Conservation (phyloP, 2,797 vertebrate genomes). For the Hemitrygon akajei region DNA sequence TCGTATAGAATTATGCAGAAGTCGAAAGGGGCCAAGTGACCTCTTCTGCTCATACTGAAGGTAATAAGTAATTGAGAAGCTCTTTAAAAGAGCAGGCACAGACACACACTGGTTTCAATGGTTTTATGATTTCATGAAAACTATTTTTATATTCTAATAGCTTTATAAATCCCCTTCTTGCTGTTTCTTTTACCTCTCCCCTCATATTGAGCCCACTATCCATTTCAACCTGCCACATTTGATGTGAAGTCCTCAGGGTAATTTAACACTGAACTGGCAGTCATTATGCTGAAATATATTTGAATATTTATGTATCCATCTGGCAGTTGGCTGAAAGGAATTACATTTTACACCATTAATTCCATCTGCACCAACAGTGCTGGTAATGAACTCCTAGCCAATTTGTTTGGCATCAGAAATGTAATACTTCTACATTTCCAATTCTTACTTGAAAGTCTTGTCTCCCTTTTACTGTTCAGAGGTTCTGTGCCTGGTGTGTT, state of each 20-base stretch:
- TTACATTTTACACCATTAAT: neutral
- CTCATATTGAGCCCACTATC: neutral
- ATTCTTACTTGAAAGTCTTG: neutral
- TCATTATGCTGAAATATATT: neutral
- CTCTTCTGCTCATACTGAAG: too few relatives aligned
- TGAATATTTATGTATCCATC: constrained; percentile 14
- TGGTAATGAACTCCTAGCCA: neutral
- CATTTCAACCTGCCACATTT: neutral
- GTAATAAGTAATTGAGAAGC: too few relatives aligned
- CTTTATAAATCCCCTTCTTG: neutral
- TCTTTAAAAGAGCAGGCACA: too few relatives aligned
- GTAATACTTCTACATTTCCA: neutral
- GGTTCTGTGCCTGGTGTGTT: neutral
- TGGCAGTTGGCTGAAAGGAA: neutral
- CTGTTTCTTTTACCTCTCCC: neutral
- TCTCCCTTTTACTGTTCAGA: neutral
- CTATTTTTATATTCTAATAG: neutral
- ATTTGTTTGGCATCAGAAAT: neutral
- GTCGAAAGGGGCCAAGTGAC: too few relatives aligned
- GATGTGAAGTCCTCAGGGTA: neutral
- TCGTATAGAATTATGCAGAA: too few relatives aligned
- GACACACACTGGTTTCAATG: too few relatives aligned
- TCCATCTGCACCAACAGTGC: constrained; percentile 4
- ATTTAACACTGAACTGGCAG: neutral
- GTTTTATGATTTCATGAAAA: neutral